Base-by-base conservation (phyloP, 2,797 vertebrate genomes). In the Mormyrus proboscirostris region DNA sequence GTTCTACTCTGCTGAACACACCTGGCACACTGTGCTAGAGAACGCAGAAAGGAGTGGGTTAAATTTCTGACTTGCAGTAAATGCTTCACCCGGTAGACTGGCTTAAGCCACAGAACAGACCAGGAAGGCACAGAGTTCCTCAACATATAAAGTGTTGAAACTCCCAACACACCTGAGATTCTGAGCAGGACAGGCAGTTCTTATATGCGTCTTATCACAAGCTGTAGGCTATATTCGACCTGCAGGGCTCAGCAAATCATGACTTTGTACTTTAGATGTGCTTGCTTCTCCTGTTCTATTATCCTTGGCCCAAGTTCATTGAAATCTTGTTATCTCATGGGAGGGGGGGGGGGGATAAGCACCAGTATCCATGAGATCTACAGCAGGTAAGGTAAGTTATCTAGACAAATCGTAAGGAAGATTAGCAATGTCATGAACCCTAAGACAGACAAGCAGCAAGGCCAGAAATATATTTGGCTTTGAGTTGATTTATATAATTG, bases 391-490 rank as follows among this genome's bases (percentile, higher is more conserved):
- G 38, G 14, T 49, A 50, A 84, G 22, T 79, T 79, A n/a, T 41
- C 73, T 84, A 44, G 79, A 41, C 19, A 47, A 83, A 50, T 50
- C 49, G 82, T 25, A 84, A 51, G 82, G 49, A 84, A 84, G 82
- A 84, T 47, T 50, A 51, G 8, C 9, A 84, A 14, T 84, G 79
- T 16, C 19, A 49, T 83, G 41, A 84, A 51, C 44, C 49, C 25
- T 59, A 89, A 89, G 53, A 47, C 88, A 51, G 59, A 55, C 1
- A 10, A 44, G 69, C 38, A 44, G 14, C 53, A 85, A 83, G 19
- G 76, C 19, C 50, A 84, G 76, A 62, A 38, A 47, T 44, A 53
- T 84, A 50, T 89, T 53, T 59, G 88, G 29, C 76, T 89, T 84
- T 51, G 12, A 84, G 82, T 25, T 2, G 9, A 49, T 83, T 25